Percentiles rank a stretch among this genome's conserved stretches.
These are phyloP conservation scores for Gavialis gangeticus DNA, from an alignment of 2,113 vertebrate species.

Conservation along the genomic window DNA sequence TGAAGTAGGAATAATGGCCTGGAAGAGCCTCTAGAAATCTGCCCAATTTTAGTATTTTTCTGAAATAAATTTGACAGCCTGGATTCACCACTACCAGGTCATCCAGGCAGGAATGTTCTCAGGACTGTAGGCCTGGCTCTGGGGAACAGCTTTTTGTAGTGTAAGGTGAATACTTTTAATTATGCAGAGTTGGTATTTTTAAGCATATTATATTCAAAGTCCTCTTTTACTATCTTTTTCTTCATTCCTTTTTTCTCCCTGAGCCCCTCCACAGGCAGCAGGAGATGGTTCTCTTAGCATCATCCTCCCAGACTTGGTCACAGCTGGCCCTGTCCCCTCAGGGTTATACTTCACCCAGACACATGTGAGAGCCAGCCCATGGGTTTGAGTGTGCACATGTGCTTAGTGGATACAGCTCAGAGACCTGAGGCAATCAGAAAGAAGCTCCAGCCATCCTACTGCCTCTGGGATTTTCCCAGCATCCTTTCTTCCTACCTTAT, in stretches of 20 bases:
- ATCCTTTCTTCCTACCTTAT: background rate
- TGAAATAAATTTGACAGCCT: background rate
- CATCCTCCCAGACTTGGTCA: background rate
- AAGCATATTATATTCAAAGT: background rate
- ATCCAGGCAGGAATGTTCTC: background rate
- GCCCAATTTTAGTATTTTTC: background rate
- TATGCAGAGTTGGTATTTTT: background rate
- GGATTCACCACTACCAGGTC: background rate
- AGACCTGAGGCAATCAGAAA: no score
- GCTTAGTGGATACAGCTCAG: background rate
- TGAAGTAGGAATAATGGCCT: background rate
- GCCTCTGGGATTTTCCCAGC: fast-evolving
- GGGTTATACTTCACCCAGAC: background rate
- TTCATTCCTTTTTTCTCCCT: background rate
- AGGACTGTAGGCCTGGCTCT: background rate
- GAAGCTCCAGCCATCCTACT: background rate
- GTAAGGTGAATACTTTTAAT: background rate
- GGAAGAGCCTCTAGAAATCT: background rate
- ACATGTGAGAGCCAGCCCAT: background rate
- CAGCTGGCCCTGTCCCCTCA: background rate
- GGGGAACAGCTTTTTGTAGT: background rate
- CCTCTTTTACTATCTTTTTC: background rate
- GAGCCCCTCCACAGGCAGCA: background rate
- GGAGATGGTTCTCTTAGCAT: background rate
- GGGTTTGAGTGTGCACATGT: background rate